Evolutionary conservation across 1,140 invertebrate genomes (phyloP).

Genomic region (Rhynchophorus ferrugineus): DNA sequence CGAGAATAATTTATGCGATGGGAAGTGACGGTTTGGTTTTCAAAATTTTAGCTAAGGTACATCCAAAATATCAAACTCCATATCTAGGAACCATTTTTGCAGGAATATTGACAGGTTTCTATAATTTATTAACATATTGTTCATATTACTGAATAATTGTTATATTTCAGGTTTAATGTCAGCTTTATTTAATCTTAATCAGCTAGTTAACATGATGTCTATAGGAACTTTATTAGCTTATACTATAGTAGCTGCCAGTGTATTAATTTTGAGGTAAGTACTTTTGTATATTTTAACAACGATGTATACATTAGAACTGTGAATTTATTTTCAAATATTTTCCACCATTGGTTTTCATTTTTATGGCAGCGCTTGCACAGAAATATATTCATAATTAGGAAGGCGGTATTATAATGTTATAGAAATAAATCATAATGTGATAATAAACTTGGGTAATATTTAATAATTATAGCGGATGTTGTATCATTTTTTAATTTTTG

Average conservation of each 20-base stretch:
- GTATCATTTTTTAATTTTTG: no score
- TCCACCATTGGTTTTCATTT: neutral
- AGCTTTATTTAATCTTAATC: slow-evolving; percentile 64
- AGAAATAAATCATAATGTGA: no score
- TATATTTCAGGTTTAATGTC: slow-evolving; percentile 55
- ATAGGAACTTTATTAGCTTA: slow-evolving; percentile 81
- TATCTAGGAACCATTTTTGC: slow-evolving; percentile 73
- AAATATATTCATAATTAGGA: no score
- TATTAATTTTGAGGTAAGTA: slow-evolving; percentile 61
- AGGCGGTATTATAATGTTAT: no score
- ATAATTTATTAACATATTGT: neutral
- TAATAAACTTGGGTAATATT: no score
- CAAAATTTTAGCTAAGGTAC: slow-evolving; percentile 60
- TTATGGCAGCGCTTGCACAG: no score
- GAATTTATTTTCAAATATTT: slow-evolving; percentile 1
- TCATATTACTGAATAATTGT: neutral
- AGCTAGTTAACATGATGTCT: slow-evolving; percentile 81
- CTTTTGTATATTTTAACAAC: neutral
- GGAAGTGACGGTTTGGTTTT: slow-evolving; percentile 77
- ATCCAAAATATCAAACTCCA: slow-evolving; percentile 67
- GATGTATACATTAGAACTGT: neutral
- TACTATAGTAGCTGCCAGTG: slow-evolving; percentile 72
- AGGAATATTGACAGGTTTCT: slow-evolving; percentile 63
- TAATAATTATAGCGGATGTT: no score
- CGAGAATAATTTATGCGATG: slow-evolving; percentile 82